Base-by-base conservation (phyloP, 2,888 invertebrate genomes). In the Ennomos erosarius region DNA sequence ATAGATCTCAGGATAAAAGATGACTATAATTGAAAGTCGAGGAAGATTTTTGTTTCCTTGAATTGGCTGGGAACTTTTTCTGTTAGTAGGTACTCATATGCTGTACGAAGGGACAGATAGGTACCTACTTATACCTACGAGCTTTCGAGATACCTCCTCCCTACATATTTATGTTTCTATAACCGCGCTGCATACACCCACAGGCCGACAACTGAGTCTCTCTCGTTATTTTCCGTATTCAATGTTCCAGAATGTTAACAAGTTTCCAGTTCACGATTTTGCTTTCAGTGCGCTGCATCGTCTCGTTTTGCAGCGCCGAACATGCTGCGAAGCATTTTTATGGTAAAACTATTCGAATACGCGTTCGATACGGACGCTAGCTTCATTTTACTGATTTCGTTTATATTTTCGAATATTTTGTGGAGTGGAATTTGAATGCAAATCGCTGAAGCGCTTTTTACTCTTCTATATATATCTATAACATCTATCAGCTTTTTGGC, bases 171-270 rank as follows among this genome's bases (percentile, higher is more conserved):
- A 62, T 51, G 62, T 58, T 59, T 59, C 56, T 35, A 51, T 51
- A 46, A 55, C 49, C 55, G 36, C 43, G 16, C 40, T 34, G 51
- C 54, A 58, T 64, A 59, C 64, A 64, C 11, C 42, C 40, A 60
- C 62, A 65, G 69, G 63, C 63, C 62, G 64, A 64, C 67, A 67
- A 68, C 78, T 68, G 72, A 60, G 70, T 66, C 67, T 70, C 74
- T 70, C 73, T 79, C 74, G 78, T 78, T 81, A 79, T 77, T 78
- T 74, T 76, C 72, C 74, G 70, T 70, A 82, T 82, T 82, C 80
- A 82, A 79, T 83, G 78, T 78, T 73, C 75, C 78, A 76, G 78
- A 81, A 79, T 75, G 72, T 80, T 78, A 76, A 77, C 80, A 78
- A 75, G 76, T 77, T 84, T 82, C 77, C 82, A 81, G 75, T 78